Evolutionary conservation across 2,888 invertebrate genomes (phyloP).

Genomic region (Anthophora plumipes): DNA sequence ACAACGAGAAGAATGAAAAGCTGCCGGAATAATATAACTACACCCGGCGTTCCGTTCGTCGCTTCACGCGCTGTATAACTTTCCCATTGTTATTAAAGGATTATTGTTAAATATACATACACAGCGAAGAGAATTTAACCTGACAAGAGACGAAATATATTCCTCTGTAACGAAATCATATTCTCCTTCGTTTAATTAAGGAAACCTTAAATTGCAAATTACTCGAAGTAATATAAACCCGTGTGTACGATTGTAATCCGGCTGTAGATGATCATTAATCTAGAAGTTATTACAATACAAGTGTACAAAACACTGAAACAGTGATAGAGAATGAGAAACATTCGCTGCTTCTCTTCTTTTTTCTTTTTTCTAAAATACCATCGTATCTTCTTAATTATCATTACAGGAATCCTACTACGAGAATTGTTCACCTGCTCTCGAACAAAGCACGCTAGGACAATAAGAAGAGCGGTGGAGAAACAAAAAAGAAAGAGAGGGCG

Average conservation of each 20-base stretch:
- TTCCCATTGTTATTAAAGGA: background rate
- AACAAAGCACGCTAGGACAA: constrained; percentile 9
- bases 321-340: too few species aligned
- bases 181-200: background rate
- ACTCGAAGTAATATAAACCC: background rate
- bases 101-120: constrained; percentile 1
- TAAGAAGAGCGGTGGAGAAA: background rate
- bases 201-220: background rate
- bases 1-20: background rate
- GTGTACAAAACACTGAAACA: background rate
- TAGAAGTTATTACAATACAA: background rate
- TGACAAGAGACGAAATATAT: background rate
- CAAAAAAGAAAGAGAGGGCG: background rate
- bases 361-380: too few species aligned
- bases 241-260: too few species aligned
- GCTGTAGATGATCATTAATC: too few species aligned
- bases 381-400: constrained; percentile 15
- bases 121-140: constrained; percentile 8
- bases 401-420: background rate
- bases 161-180: background rate
- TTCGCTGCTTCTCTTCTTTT: background rate
- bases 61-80: background rate
- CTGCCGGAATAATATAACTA: background rate
- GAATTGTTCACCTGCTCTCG: background rate
- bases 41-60: background rate